Base-by-base conservation (phyloP, 2,888 invertebrate genomes). In the Drosophila yooni region DNA sequence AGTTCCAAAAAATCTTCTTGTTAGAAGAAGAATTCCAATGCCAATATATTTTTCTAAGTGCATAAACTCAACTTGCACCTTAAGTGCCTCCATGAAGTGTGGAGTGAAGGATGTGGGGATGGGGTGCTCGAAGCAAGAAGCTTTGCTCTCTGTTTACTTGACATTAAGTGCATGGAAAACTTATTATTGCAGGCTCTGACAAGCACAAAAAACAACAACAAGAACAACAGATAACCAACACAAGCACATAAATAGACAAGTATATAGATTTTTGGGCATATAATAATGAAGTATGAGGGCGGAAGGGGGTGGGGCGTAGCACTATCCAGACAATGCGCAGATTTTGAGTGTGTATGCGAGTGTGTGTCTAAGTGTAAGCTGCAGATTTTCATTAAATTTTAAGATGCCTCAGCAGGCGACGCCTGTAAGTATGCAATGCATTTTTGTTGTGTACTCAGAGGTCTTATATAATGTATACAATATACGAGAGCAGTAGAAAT, bases 341-440 rank as follows among this genome's bases (percentile, higher is more conserved):
- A 50, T 50, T 56, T 38, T 59, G 58, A 50, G 56, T 50, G 70
- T 34, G 46, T 43, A 48, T 52, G 52, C 25, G 57, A 40, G 50
- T 11, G 58, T 59, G 40, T 60, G 58, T 61, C 61, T 69, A 71
- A 62, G 71, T 61, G 67, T 21, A 38, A 81, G 54, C 70, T 76
- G 71, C 81, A 84, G 84, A 79, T 82, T 84, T 89, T 84, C 91
- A 90, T 91, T 91, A 91, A 91, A 91, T 83, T 91, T 91, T 91
- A 89, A 88, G 91, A 79, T 83, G 81, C 69, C 56, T 65, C 56
- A 53, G 65, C 66, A 69, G 51, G 68, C 65, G 61, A 74, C 72
- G 78, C 54, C 64, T 66, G 84, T 75, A 70, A 83, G 81, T 83
- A 75, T 76, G 76, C 76, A 74, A 72, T 89, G 76, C 82, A 85